A percentile compares a stretch with the other conserved stretches of the same genome.
phyloP scores from a whole-genome alignment of 2,113 vertebrate genomes.

The Hirundichthys speculiger region DNA sequence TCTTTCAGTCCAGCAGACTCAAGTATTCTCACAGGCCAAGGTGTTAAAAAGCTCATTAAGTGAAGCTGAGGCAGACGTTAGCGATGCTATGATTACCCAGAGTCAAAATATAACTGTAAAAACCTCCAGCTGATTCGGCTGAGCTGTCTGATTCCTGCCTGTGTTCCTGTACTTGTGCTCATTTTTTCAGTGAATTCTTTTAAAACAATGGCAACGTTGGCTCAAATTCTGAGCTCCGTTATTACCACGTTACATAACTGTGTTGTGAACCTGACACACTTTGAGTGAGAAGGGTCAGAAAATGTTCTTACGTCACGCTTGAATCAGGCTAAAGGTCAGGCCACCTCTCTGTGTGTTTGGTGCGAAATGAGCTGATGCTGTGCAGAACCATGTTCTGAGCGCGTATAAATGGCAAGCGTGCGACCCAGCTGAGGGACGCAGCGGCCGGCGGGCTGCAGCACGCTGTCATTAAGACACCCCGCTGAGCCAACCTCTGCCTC shows the following conservation, averaged over 20 bases:
- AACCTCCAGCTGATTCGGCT: too few relatives aligned
- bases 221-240: neutral
- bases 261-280: slow-evolving; percentile 20
- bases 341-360: neutral
- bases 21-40: neutral
- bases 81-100: too few relatives aligned
- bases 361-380: slow-evolving; percentile 21
- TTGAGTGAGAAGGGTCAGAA: slow-evolving; percentile 4
- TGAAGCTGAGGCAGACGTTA: too few relatives aligned
- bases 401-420: slow-evolving; percentile 46
- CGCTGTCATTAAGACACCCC: slow-evolving; percentile 74
- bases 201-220: neutral
- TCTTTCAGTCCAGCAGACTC: neutral
- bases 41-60: too few relatives aligned
- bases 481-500: slow-evolving; percentile 58
- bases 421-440: slow-evolving; percentile 39
- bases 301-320: slow-evolving; percentile 42
- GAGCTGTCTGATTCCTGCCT: neutral
- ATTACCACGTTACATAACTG: neutral
- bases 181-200: neutral
- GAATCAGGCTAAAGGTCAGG: slow-evolving; percentile 26
- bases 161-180: too few relatives aligned
- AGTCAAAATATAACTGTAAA: too few relatives aligned
- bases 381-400: slow-evolving; percentile 54
- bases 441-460: slow-evolving; percentile 43